Evolutionary conservation across 2,113 vertebrate species (phyloP).

Genomic region (Seriola quinqueradiata): DNA sequence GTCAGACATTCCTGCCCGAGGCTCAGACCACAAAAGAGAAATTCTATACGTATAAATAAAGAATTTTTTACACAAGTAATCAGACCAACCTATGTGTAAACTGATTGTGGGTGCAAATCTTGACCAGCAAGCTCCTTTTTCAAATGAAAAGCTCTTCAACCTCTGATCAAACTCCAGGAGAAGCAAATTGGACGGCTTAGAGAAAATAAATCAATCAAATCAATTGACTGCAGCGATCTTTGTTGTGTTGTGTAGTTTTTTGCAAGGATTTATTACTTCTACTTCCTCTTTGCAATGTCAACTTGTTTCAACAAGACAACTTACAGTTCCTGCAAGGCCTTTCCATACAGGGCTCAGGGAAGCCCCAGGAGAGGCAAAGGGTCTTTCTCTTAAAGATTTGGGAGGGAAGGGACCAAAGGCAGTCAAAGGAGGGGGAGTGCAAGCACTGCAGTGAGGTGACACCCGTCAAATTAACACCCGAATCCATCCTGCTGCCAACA

Average conservation of each 20-base stretch:
- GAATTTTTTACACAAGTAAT: slow-evolving; percentile 3
- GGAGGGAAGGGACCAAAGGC: slow-evolving; percentile 70
- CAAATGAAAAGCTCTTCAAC: slow-evolving; percentile 20
- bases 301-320: slow-evolving; percentile 64
- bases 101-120: slow-evolving; percentile 40
- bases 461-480: slow-evolving; percentile 80
- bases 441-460: slow-evolving; percentile 67
- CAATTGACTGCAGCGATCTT: slow-evolving; percentile 15
- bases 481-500: slow-evolving; percentile 84
- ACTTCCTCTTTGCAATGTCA: slow-evolving; percentile 33
- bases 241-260: slow-evolving; percentile 28
- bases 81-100: slow-evolving; percentile 32
- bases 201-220: slow-evolving; percentile 23
- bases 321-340: slow-evolving; percentile 69
- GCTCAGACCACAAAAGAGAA: slow-evolving; percentile 43
- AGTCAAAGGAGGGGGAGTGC: slow-evolving; percentile 67
- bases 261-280: slow-evolving; percentile 6
- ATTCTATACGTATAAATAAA: slow-evolving; percentile 68
- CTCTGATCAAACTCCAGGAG: slow-evolving; percentile 34
- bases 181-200: slow-evolving; percentile 13
- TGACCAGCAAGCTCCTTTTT: slow-evolving; percentile 20
- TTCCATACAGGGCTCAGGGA: slow-evolving; percentile 61
- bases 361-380: slow-evolving; percentile 76
- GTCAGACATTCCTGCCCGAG: slow-evolving; percentile 78
- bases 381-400: slow-evolving; percentile 77